phyloP scores from a whole-genome alignment of 2,797 vertebrate species.

The Alosa sapidissima region DNA sequence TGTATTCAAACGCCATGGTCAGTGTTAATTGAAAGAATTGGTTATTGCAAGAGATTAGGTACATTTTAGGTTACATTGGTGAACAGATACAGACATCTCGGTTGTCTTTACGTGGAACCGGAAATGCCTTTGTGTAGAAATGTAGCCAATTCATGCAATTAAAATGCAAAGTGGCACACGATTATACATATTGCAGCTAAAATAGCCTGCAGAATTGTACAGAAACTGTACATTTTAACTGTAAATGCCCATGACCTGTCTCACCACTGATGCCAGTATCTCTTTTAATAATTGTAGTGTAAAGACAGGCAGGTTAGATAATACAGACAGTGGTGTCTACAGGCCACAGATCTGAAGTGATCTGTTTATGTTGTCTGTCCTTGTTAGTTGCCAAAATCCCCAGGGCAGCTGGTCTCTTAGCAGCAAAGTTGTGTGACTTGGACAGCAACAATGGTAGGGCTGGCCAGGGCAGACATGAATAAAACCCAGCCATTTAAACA shows the following conservation, averaged over 20 bases:
- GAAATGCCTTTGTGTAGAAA: neutral
- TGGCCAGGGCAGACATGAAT: neutral
- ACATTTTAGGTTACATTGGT: neutral
- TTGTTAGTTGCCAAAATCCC: neutral
- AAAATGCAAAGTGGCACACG: no score
- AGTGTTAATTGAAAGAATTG: neutral
- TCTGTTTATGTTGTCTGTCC: neutral
- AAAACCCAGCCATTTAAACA: neutral
- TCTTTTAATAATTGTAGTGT: neutral
- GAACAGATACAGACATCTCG: neutral
- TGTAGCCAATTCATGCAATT: no score
- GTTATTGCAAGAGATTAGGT: neutral
- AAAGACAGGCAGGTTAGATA: neutral
- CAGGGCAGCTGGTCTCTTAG: neutral
- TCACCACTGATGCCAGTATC: neutral
- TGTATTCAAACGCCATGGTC: neutral
- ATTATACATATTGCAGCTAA: no score
- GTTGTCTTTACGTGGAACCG: neutral
- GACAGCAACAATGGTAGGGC: neutral
- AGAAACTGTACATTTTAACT: no score
- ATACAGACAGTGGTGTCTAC: neutral
- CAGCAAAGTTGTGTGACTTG: neutral
- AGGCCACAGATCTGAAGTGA: neutral
- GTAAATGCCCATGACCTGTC: neutral
- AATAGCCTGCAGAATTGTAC: no score